Percentiles rank a stretch among this genome's conserved stretches.
These are phyloP conservation scores for Uria lomvia DNA, from an alignment of 2,113 vertebrate genomes.

Conservation along the genomic window DNA sequence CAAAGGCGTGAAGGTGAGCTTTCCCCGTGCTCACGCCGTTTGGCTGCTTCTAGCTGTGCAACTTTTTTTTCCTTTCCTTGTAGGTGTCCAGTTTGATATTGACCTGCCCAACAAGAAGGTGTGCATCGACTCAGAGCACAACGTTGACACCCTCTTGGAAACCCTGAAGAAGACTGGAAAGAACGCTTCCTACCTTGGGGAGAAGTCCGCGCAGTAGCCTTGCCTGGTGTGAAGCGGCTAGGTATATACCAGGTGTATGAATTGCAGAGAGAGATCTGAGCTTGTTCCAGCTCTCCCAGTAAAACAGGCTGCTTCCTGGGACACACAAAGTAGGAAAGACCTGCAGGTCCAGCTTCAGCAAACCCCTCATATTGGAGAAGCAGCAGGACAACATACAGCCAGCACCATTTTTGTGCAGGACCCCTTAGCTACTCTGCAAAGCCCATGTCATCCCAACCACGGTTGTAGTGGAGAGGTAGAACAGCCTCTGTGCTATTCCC, in stretches of 20 bases:
- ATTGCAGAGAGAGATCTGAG: neutral
- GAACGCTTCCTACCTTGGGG: conserved; percentile 81
- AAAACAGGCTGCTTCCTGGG: neutral
- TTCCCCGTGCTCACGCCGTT: neutral
- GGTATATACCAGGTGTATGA: neutral
- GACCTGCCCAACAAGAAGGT: conserved; percentile 93
- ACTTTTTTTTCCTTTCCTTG: neutral
- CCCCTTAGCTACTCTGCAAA: neutral
- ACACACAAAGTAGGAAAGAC: neutral
- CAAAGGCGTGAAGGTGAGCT: neutral
- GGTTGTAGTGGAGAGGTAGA: neutral
- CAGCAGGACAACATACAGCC: neutral
- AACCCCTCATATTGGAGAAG: neutral
- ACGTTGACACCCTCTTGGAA: conserved; percentile 77
- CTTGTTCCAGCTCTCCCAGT: neutral
- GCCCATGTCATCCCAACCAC: neutral
- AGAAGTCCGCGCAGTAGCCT: conserved; percentile 38
- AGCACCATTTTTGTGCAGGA: neutral
- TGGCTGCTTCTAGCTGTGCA: neutral
- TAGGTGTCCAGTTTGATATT: conserved; percentile 90
- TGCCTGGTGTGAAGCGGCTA: neutral
- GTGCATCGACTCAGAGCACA: conserved; percentile 85
- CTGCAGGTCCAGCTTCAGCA: neutral
- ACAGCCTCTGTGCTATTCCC: neutral
- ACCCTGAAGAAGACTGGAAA: conserved; percentile 93